Base-by-base conservation (phyloP, 2,797 vertebrate genomes). In the Syncerus caffer region DNA sequence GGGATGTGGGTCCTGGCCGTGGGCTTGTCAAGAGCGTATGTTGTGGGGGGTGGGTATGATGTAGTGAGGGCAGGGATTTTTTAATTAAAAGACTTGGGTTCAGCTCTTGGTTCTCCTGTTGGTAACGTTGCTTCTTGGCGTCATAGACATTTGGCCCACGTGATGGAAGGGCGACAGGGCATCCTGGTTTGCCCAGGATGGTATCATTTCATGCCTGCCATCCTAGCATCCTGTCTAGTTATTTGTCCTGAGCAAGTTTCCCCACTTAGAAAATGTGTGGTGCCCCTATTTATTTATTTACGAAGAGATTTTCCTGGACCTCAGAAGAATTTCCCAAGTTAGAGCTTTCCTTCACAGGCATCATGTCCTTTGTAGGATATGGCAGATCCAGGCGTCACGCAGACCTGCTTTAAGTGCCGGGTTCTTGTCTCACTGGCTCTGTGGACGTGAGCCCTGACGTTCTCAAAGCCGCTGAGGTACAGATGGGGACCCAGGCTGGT, bases 101-200 rank as follows among this genome's bases (percentile, higher is more conserved):
- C 25, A 10, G 51, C 53, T 19, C 25, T 55, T 15, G 42, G 60
- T 50, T 91, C 45, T 89, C 27, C 34, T 1, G 2, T 27, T 4
- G 34, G 71, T 17, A 29, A 34, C 13, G 15, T 82, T 34, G 16
- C 60, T 51, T 50, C 34, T 6, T 15, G 21, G 19, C 0, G 0
- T 74, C 12, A 0, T 0, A 15, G 34, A 45, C 2, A 8, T 58
- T 83, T 16, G 10, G 38, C 64, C 27, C 3, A 0, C 2, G 55
- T 21, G 50, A 15, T 13, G 58, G 17, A 25, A 15, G 45, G 15
- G 25, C 7, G 29, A 21, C 42, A 0, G 3, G 4, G 1, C 34
- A 7, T n/a, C 74, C 27, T 16, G 10, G n/a, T 34, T 47, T 90
- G 67, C 47, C 71, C 10, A 1, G 45, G 16, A 38, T 6, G 0